Conservation (phyloP, 2,888 invertebrate genomes). For the Dasypogon diadema region DNA sequence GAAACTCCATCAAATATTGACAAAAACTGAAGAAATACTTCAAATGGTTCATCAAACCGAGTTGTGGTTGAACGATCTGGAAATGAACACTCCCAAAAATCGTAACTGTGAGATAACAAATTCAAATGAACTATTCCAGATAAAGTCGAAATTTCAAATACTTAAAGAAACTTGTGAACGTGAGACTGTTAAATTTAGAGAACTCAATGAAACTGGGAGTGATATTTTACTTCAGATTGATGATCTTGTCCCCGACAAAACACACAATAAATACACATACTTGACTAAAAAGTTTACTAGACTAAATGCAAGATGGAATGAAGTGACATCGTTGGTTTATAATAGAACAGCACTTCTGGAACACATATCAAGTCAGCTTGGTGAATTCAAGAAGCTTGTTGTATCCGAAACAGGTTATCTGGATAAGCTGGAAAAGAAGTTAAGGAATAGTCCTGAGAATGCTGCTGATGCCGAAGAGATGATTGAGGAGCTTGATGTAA, state of each 20-base stretch:
- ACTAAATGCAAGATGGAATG: constrained; percentile 79
- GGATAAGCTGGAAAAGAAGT: constrained; percentile 81
- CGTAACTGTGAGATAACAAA: constrained; percentile 73
- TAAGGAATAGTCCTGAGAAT: constrained; percentile 76
- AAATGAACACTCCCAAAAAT: constrained; percentile 74
- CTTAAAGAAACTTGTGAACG: constrained; percentile 81
- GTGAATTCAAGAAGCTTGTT: constrained; percentile 82
- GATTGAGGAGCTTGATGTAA: constrained; percentile 88
- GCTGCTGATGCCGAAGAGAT: constrained; percentile 90
- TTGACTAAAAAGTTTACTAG: constrained; percentile 77
- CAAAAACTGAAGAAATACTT: constrained; percentile 64
- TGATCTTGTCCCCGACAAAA: constrained; percentile 62
- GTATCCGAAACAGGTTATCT: constrained; percentile 82
- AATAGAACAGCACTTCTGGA: constrained; percentile 76
- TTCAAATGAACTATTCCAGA: constrained; percentile 78
- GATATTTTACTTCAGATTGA: constrained; percentile 75
- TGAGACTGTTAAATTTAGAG: constrained; percentile 75
- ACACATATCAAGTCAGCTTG: constrained; percentile 82
- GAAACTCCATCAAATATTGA: constrained; percentile 62
- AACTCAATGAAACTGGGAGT: constrained; percentile 78
- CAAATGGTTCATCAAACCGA: constrained; percentile 66
- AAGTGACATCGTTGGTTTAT: constrained; percentile 77
- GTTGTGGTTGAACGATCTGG: constrained; percentile 75
- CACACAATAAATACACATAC: constrained; percentile 70
- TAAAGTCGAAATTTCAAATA: constrained; percentile 78